phyloP scores from a whole-genome alignment of 2,797 vertebrate species.

The Pogoniulus pusillus region DNA sequence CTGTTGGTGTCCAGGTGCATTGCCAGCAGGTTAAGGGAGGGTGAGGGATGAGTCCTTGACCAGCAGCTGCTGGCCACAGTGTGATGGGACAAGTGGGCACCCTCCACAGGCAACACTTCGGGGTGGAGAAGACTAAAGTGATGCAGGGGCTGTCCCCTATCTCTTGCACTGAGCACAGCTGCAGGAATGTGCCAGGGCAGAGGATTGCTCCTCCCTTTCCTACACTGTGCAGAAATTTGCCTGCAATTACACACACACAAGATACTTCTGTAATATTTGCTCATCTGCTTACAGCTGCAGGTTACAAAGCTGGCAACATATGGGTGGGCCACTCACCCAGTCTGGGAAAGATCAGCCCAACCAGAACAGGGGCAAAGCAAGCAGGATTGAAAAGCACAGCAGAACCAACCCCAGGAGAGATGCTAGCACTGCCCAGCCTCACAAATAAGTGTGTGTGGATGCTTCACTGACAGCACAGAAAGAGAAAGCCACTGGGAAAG shows the following conservation, averaged over 20 bases:
- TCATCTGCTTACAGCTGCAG: not conserved
- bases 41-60: fast-evolving
- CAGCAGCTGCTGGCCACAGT: not conserved
- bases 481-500: not conserved
- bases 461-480: slow-evolving; percentile 2
- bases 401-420: not conserved
- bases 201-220: not conserved
- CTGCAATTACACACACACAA: not conserved
- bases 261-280: not conserved
- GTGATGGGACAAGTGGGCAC: not conserved
- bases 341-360: not conserved
- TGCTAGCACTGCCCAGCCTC: not conserved
- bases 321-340: not conserved
- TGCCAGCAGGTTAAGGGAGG: not conserved
- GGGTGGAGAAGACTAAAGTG: not conserved
- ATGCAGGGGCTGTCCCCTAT: not conserved
- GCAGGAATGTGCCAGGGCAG: not conserved
- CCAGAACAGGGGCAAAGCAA: not conserved
- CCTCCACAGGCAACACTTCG: not conserved
- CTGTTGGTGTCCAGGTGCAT: fast-evolving
- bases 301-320: not conserved
- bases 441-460: not conserved
- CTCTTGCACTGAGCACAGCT: fast-evolving
- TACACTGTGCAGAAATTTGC: not conserved
- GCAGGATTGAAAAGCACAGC: not conserved